These are phyloP conservation scores for Ophthalmolycus amberensis DNA, from an alignment of 2,113 vertebrate genomes.

Conservation along the genomic window DNA sequence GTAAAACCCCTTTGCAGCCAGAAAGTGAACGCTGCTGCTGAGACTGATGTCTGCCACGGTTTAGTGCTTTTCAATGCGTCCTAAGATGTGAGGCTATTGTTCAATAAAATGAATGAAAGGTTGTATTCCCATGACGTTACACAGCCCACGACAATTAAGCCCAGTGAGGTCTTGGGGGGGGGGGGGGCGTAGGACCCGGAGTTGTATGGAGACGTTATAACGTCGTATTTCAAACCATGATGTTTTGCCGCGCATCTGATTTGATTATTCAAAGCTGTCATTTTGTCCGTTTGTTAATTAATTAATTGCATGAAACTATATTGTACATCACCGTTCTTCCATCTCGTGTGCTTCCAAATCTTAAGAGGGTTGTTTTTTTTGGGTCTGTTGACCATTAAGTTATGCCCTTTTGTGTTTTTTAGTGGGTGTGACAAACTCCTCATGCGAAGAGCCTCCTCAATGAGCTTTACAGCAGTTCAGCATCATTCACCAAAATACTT, in stretches of 20 bases:
- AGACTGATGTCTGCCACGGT: constrained; percentile 28
- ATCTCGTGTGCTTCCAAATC: background rate
- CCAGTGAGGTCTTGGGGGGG: background rate
- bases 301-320: too few relatives aligned
- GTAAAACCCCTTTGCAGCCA: background rate
- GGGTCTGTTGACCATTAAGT: background rate
- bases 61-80: constrained; percentile 11
- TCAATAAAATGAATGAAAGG: constrained; percentile 37
- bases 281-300: background rate
- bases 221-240: background rate
- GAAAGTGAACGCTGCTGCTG: constrained; percentile 36
- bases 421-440: constrained; percentile 16
- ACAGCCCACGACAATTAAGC: constrained; percentile 16
- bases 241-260: background rate
- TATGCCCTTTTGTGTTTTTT: background rate
- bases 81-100: constrained; percentile 47
- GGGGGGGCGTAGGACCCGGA: background rate
- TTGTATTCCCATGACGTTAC: constrained; percentile 54
- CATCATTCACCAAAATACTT: constrained; percentile 19
- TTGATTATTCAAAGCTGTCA: background rate
- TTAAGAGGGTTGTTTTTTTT: background rate
- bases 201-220: background rate
- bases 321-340: too few relatives aligned
- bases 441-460: constrained; percentile 4
- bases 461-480: constrained; percentile 15